phyloP scores from a whole-genome alignment of 2,113 vertebrate genomes.

The Macquaria ambigua region DNA sequence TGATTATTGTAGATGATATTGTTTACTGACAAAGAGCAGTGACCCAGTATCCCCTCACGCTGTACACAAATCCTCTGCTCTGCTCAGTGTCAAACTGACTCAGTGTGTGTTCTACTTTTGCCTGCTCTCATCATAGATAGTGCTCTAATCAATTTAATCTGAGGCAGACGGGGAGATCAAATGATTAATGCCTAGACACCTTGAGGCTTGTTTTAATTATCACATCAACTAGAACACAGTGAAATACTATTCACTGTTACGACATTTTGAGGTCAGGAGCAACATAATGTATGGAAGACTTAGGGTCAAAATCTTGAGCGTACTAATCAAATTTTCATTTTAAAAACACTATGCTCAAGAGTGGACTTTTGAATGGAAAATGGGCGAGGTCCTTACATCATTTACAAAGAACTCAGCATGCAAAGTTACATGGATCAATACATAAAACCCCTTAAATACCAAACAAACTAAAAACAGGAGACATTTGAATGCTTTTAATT shows the following conservation, averaged over 20 bases:
- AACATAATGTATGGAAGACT: background rate
- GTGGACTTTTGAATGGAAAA: background rate
- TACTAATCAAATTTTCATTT: background rate
- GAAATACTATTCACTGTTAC: conserved; percentile 10
- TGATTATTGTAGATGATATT: conserved; percentile 26
- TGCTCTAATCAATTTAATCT: conserved; percentile 52
- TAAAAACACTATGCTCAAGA: background rate
- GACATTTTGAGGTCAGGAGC: conserved; percentile 6
- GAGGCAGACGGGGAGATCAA: conserved; percentile 41
- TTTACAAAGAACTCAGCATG: background rate
- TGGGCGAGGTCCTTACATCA: background rate
- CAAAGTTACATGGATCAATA: background rate
- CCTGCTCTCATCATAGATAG: conserved; percentile 43
- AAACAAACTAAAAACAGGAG: background rate
- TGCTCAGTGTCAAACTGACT: conserved; percentile 17
- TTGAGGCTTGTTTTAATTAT: conserved; percentile 54
- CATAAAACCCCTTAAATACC: background rate
- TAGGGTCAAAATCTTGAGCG: background rate
- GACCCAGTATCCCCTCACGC: conserved; percentile 20
- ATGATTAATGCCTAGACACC: conserved; percentile 54
- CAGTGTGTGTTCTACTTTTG: background rate
- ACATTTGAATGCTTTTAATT: background rate
- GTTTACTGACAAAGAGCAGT: conserved; percentile 38
- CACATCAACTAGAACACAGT: conserved; percentile 20
- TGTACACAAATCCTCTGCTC: conserved; percentile 3